Percentiles rank a stretch among this genome's conserved stretches.
Evolutionary conservation across 2,888 invertebrate genomes (phyloP).

Genomic region (Actias luna): DNA sequence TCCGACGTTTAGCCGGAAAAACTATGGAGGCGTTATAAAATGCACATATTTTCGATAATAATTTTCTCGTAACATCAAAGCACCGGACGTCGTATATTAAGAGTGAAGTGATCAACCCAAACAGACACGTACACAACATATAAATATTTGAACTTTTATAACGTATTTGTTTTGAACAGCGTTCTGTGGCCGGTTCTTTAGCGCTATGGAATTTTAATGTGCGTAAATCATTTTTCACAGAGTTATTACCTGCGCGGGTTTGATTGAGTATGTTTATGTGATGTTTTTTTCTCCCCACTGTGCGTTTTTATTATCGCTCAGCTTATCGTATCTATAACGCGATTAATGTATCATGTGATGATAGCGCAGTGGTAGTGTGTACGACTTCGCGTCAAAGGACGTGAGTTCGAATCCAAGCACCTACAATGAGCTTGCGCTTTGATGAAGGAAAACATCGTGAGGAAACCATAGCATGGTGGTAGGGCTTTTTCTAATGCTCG

Average conservation of each 20-base stretch:
- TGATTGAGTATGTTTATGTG: not conserved
- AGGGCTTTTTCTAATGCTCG: no score
- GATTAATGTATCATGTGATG: no score
- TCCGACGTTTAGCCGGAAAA: not conserved
- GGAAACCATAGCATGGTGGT: no score
- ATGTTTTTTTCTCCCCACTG: not conserved
- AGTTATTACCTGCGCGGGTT: not conserved
- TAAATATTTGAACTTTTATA: not conserved
- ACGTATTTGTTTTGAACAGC: not conserved
- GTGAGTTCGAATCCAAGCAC: no score
- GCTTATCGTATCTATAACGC: no score
- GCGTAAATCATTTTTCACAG: not conserved
- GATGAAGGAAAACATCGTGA: no score
- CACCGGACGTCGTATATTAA: constrained; percentile 45
- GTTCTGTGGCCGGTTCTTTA: not conserved
- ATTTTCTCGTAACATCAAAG: constrained; percentile 38
- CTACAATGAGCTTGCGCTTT: no score
- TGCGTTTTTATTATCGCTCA: not conserved
- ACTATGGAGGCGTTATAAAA: not conserved
- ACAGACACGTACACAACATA: not conserved
- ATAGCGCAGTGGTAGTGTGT: no score
- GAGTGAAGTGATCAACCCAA: not conserved
- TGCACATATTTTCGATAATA: not conserved
- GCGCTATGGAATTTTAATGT: not conserved
- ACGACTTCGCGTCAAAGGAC: no score